Evolutionary conservation across 2,113 vertebrate genomes (phyloP).

Genomic region (Muntiacus muntjak): DNA sequence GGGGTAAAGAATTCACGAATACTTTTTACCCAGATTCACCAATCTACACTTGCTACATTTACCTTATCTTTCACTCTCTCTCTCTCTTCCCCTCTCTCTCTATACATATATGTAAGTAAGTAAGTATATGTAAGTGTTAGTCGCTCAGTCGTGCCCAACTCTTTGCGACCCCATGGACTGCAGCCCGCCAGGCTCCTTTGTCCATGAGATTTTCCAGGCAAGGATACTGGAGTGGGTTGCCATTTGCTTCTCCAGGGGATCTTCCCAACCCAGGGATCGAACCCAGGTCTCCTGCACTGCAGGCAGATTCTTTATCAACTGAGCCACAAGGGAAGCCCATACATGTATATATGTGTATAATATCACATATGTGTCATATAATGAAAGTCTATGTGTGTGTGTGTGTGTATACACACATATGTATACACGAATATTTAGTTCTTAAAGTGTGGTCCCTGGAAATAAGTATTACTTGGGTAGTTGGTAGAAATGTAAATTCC

Average conservation of each 20-base stretch:
- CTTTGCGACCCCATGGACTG: neutral
- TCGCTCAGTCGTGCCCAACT: fast-evolving
- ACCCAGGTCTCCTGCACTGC: neutral
- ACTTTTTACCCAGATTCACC: neutral
- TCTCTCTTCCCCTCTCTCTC: neutral
- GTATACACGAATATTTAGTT: neutral
- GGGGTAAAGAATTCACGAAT: neutral
- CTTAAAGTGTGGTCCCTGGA: neutral
- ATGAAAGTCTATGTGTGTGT: neutral
- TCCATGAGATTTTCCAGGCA: no score
- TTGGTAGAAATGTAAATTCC: neutral
- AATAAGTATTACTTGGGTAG: neutral
- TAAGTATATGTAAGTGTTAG: neutral
- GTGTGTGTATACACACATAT: neutral
- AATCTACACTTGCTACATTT: neutral
- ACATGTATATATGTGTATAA: neutral
- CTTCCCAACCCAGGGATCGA: neutral
- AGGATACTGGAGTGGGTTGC: no score
- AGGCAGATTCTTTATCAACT: neutral
- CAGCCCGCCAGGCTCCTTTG: no score
- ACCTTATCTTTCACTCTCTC: neutral
- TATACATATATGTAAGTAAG: neutral
- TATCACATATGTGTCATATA: neutral
- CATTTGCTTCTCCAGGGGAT: neutral
- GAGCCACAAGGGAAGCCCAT: neutral